Percentiles rank a stretch among this genome's conserved stretches.
Evolutionary conservation across 2,888 invertebrate species (phyloP).

Genomic region (Ectropis crepuscularia): DNA sequence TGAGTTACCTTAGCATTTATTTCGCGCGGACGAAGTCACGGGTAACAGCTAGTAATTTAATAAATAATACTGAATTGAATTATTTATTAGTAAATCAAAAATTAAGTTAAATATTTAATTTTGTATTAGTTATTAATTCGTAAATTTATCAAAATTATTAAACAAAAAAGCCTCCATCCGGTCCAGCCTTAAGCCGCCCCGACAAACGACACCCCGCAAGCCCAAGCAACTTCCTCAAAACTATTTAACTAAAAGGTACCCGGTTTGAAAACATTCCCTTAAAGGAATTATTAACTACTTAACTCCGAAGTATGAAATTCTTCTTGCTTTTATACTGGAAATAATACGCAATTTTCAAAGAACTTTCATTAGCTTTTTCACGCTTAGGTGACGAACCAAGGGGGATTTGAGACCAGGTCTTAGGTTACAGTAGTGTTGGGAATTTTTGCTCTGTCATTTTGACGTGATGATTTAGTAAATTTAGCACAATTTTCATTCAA

Average conservation of each 20-base stretch:
- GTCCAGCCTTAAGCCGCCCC: not conserved
- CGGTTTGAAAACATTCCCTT: constrained; percentile 67
- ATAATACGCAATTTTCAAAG: constrained; percentile 32
- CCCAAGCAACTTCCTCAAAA: constrained; percentile 43
- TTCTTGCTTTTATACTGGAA: constrained; percentile 24
- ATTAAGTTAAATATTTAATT: too few species aligned
- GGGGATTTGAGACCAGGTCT: not conserved
- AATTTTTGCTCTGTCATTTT: too few species aligned
- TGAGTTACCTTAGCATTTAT: too few species aligned
- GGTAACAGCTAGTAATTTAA: too few species aligned
- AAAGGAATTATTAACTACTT: constrained; percentile 64
- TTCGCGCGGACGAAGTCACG: too few species aligned
- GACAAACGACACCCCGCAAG: constrained; percentile 28
- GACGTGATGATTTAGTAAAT: too few species aligned
- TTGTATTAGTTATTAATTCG: too few species aligned
- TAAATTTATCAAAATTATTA: too few species aligned
- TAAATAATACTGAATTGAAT: too few species aligned
- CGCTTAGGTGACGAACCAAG: constrained; percentile 15
- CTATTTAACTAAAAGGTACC: constrained; percentile 72
- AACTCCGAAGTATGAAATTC: constrained; percentile 31
- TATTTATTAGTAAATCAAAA: too few species aligned
- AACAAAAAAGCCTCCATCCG: constrained; percentile 8
- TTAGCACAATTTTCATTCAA: too few species aligned
- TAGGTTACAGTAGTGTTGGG: not conserved
- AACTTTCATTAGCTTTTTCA: constrained; percentile 33